A percentile compares a stretch with the other conserved stretches of the same genome.
These are phyloP conservation scores for Tenualosa thibaudeaui DNA, from an alignment of 2,797 vertebrate genomes.

Conservation along the genomic window DNA sequence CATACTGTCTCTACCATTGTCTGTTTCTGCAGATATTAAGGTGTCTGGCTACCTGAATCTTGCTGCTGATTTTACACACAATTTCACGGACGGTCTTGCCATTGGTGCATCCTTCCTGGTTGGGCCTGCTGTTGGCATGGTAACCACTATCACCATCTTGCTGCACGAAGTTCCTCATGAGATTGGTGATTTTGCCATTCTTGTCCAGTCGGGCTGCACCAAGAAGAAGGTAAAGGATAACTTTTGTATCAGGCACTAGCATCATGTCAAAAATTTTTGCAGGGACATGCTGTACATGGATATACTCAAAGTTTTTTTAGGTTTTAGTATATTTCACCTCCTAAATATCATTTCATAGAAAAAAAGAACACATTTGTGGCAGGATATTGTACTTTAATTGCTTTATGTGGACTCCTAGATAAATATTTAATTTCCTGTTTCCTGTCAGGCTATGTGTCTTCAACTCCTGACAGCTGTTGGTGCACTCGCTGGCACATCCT, in stretches of 20 bases:
- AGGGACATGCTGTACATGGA: no score
- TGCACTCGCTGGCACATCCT: constrained; percentile 84
- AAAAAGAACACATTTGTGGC: no score
- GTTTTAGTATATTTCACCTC: no score
- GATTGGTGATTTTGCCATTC: constrained; percentile 91
- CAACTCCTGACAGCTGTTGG: constrained; percentile 88
- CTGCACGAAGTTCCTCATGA: constrained; percentile 93
- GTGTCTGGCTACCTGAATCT: constrained; percentile 90
- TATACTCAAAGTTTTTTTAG: neutral
- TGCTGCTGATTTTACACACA: constrained; percentile 90
- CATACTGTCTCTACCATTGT: neutral
- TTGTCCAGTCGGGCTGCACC: constrained; percentile 90
- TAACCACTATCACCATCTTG: constrained; percentile 89
- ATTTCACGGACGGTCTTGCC: constrained; percentile 90
- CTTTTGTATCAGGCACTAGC: neutral
- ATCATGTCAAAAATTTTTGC: no score
- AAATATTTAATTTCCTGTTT: neutral
- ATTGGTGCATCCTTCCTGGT: constrained; percentile 90
- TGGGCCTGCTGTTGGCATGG: constrained; percentile 74
- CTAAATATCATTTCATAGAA: no score
- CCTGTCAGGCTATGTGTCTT: constrained; percentile 85
- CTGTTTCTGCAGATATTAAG: constrained; percentile 74
- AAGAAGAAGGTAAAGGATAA: constrained; percentile 78
- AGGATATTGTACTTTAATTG: neutral
- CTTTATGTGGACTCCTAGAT: neutral